Evolutionary conservation across 2,797 vertebrate species (phyloP).

Genomic region (Cynodonichthys magdalenae): DNA sequence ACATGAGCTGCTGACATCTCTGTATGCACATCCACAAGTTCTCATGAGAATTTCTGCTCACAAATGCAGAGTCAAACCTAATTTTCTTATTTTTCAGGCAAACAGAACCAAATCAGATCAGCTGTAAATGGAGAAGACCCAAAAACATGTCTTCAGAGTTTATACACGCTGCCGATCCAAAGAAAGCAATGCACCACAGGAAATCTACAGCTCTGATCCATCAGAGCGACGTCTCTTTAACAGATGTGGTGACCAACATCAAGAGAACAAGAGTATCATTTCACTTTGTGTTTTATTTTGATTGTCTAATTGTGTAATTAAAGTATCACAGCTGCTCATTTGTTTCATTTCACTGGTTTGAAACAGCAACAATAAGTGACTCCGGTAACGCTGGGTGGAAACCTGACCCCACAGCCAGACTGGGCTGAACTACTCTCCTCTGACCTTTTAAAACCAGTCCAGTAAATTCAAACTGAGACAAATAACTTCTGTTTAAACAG

Average conservation of each 20-base stretch:
- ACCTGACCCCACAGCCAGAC: neutral
- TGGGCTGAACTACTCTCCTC: neutral
- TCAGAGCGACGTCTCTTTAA: slow-evolving; percentile 26
- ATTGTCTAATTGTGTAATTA: slow-evolving; percentile 20
- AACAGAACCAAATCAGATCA: slow-evolving; percentile 25
- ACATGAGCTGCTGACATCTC: neutral
- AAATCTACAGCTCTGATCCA: slow-evolving; percentile 36
- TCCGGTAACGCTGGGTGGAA: slow-evolving; percentile 8
- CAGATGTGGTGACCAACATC: slow-evolving; percentile 51
- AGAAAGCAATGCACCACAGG: slow-evolving; percentile 46
- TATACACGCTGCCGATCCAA: slow-evolving; percentile 25
- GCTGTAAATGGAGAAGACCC: slow-evolving; percentile 16
- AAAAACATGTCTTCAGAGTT: slow-evolving; percentile 21
- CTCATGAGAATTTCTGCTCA: neutral
- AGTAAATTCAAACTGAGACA: slow-evolving; percentile 8
- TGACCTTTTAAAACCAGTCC: slow-evolving; percentile 3
- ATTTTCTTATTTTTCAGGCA: slow-evolving; percentile 23
- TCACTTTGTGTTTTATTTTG: slow-evolving; percentile 1
- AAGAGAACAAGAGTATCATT: slow-evolving; percentile 7
- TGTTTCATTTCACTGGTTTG: slow-evolving; percentile 1
- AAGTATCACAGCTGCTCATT: slow-evolving; percentile 8
- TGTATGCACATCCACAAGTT: neutral
- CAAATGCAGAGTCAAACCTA: slow-evolving; percentile 11
- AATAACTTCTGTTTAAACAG: neutral
- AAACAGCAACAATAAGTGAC: slow-evolving; percentile 6